Evolutionary conservation across 2,888 invertebrate species (phyloP), one percentile per base, ranked within the genome.

Genomic region (Alloscopus bannaensis): DNA sequence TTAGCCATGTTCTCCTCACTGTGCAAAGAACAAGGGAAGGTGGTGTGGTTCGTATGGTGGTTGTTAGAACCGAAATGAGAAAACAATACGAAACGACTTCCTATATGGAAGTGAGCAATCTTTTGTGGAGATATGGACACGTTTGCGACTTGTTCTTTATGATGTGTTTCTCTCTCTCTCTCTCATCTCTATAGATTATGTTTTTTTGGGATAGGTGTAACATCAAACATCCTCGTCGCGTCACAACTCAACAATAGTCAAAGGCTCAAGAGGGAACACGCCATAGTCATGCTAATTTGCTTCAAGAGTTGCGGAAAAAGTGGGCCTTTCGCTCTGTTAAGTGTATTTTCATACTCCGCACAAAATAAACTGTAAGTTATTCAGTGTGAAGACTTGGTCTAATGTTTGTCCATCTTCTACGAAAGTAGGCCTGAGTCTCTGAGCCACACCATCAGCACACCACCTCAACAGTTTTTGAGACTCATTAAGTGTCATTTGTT

Each of bases 401-500:
- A 20, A 26, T 8, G 13, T 26, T 3, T 20, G 57, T 72, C 18
- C 8, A n/a, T 45, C 57, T 28, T 45, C 18, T 29, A 50, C 13
- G 57, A 59, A 64, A 28, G 36, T 64, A 50, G 73, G 73, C 65
- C 55, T 73, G 42, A n/a, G 45, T 52, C 50, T 71, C 28, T 57
- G 55, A 13, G 36, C 6, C 8, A 36, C 8, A 36, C 36, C 13
- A 13, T 36, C 8, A 36, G 36, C 6, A 36, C 36, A 36, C n/a
- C 68, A 59, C 55, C 57, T 47, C 60, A 40, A 62, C 62, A 57
- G 13, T 57, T 72, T 72, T 66, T 40, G 40, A 79, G 65, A 68
- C 79, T 79, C 79, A 79, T 79, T 79, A 79, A 72, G 79, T 79
- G 79, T 79, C 79, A 79, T 79, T 79, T 79, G 79, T 79, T 79